phyloP scores from a whole-genome alignment of 2,113 vertebrate species.

The Lophura nycthemera region DNA sequence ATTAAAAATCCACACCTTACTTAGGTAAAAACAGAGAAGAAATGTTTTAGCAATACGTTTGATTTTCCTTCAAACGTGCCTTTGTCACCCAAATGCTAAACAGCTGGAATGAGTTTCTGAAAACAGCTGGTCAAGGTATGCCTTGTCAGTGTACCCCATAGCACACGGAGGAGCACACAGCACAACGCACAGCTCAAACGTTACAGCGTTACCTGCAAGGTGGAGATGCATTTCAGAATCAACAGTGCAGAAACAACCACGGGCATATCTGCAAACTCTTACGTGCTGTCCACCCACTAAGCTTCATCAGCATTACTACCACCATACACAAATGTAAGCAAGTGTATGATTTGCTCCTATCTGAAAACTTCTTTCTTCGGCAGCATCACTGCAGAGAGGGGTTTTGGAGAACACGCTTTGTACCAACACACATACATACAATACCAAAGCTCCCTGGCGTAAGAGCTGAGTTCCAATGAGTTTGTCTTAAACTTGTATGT shows the following conservation, averaged over 20 bases:
- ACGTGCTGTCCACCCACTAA: neutral
- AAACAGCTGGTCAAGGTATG: neutral
- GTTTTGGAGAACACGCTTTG: neutral
- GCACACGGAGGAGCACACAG: neutral
- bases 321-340: neutral
- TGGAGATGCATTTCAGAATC: neutral
- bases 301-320: neutral
- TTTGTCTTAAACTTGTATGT: fast-evolving
- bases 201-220: fast-evolving
- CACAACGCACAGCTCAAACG: neutral
- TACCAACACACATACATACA: neutral
- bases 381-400: neutral
- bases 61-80: neutral
- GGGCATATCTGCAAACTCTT: fast-evolving
- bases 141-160: fast-evolving
- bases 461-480: neutral
- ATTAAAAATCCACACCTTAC: neutral
- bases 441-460: fast-evolving
- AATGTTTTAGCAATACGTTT: neutral
- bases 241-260: fast-evolving
- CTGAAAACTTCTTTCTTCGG: neutral
- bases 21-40: neutral
- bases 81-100: neutral
- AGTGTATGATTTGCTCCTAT: fast-evolving
- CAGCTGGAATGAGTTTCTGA: neutral